These are phyloP conservation scores for Anneissia japonica DNA, from an alignment of 35 echinoderm and acorn worm genomes.

Conservation along the genomic window DNA sequence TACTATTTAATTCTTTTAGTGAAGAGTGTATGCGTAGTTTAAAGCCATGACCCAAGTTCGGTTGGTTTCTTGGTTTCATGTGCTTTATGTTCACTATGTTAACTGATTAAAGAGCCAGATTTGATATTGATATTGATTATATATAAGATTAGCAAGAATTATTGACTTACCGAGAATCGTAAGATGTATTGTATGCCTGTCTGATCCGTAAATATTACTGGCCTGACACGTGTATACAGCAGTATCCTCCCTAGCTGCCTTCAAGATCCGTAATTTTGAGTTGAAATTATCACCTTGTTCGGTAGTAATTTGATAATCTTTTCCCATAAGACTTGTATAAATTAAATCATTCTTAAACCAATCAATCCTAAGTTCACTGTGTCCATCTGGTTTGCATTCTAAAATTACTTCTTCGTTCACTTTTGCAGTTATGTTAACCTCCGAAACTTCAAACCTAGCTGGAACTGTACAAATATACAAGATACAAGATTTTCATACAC, in stretches of 20 bases:
- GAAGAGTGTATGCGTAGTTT: too few species aligned
- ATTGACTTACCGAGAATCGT: constrained; percentile 66
- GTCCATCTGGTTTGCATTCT: constrained; percentile 53
- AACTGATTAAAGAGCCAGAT: too few species aligned
- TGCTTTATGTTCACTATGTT: too few species aligned
- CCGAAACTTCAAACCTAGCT: constrained; percentile 63
- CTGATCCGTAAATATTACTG: constrained; percentile 67
- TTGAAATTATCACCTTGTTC: constrained; percentile 4
- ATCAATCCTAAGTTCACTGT: constrained; percentile 53
- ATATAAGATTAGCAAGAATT: background rate
- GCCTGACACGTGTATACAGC: constrained; percentile 78
- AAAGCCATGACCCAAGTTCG: too few species aligned
- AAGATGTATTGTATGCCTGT: constrained; percentile 40
- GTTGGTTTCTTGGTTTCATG: too few species aligned
- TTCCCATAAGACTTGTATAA: constrained; percentile 38
- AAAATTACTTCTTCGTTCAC: constrained; percentile 25
- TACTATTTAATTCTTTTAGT: too few species aligned
- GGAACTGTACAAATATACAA: constrained; percentile 72
- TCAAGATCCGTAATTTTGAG: constrained; percentile 61
- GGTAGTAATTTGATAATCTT: constrained; percentile 51
- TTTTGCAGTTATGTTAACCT: constrained; percentile 58
- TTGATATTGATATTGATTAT: too few species aligned
- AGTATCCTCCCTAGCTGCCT: constrained; percentile 60
- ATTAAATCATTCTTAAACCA: constrained; percentile 74
- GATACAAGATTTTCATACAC: too few species aligned